Evolutionary conservation across 2,888 invertebrate genomes (phyloP).

Genomic region (Agapostemon virescens): DNA sequence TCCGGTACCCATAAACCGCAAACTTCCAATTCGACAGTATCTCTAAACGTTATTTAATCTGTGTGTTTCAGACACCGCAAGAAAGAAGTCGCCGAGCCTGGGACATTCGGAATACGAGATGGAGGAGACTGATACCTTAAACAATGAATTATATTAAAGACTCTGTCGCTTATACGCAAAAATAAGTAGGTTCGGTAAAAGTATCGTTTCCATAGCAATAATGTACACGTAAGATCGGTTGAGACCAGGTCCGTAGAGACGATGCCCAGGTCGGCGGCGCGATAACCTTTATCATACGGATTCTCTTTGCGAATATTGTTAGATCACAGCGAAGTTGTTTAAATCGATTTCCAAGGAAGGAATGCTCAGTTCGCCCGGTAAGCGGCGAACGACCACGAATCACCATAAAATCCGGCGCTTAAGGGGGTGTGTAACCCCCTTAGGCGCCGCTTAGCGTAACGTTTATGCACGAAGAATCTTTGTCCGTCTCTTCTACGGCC

Average conservation of each 20-base stretch:
- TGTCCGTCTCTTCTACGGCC: slow-evolving; percentile 37
- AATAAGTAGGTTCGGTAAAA: not conserved
- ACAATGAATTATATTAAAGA: slow-evolving; percentile 5
- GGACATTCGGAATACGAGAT: not conserved
- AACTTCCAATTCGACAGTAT: not conserved
- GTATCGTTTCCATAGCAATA: not conserved
- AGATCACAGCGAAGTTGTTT: slow-evolving; percentile 47
- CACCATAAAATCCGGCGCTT: not conserved
- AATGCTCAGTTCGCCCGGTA: slow-evolving; percentile 22
- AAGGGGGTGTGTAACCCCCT: not conserved
- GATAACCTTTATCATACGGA: slow-evolving; percentile 2
- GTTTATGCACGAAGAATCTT: slow-evolving; percentile 27
- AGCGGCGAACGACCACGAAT: slow-evolving; percentile 21
- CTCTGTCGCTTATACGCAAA: slow-evolving; percentile 6
- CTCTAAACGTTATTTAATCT: not conserved
- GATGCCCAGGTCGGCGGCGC: slow-evolving; percentile 13
- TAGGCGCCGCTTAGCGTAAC: slow-evolving; percentile 6
- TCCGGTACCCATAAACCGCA: not conserved
- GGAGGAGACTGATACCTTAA: not conserved
- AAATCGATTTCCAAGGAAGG: slow-evolving; percentile 31
- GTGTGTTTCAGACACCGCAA: not conserved
- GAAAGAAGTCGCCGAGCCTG: slow-evolving; percentile 2
- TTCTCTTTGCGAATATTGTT: slow-evolving; percentile 31
- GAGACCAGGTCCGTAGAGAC: not conserved
- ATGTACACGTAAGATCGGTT: not conserved